Percentiles rank a stretch among this genome's conserved stretches.
Conservation (phyloP, 1,140 invertebrate genomes). For the Atta colombica region DNA sequence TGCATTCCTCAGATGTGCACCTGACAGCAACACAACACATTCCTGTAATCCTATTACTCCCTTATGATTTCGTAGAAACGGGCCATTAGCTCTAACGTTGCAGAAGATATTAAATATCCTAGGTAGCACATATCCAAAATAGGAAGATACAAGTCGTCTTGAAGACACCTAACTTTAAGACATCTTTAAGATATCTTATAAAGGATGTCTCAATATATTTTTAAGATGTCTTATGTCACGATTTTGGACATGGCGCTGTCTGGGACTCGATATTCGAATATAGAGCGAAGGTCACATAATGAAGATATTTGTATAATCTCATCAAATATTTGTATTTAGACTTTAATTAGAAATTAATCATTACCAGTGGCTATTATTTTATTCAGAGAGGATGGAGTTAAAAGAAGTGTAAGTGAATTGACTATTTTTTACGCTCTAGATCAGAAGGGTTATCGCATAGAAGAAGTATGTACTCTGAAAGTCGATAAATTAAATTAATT, state of each 20-base stretch:
- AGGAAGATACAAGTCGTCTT: too few species aligned
- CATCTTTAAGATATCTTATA: too few species aligned
- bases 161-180: too few species aligned
- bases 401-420: neutral
- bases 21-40: neutral
- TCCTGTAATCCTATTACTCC: neutral
- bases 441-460: neutral
- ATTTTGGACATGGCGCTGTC: too few species aligned
- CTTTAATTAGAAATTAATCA: neutral
- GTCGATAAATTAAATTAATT: conserved; percentile 4
- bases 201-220: too few species aligned
- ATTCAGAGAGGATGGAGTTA: neutral
- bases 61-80: neutral
- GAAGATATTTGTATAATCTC: neutral
- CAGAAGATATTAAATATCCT: neutral
- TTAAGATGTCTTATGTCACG: too few species aligned
- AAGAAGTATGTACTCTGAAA: neutral
- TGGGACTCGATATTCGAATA: neutral
- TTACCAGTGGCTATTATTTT: neutral
- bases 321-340: neutral
- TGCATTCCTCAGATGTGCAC: conserved; percentile 20
- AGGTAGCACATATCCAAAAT: too few species aligned
- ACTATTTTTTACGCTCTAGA: neutral
- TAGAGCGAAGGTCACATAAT: neutral
- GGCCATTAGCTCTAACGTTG: neutral